Percentiles rank a stretch among this genome's conserved stretches.
phyloP scores from a whole-genome alignment of 2,797 vertebrate species.

The Petrocephalus sullivani region DNA sequence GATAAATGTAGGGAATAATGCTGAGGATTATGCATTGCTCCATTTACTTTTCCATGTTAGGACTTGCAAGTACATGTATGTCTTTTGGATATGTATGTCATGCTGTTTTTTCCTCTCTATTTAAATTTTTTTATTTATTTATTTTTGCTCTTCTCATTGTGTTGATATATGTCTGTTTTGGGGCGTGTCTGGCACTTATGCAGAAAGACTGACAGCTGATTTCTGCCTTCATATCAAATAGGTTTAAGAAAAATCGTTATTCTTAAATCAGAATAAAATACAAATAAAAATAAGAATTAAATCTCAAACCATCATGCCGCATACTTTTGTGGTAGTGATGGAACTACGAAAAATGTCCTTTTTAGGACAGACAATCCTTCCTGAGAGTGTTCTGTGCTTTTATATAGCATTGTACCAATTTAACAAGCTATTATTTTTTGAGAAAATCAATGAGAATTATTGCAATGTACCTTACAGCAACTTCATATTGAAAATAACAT shows the following conservation, averaged over 20 bases:
- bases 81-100: not conserved
- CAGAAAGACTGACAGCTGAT: not conserved
- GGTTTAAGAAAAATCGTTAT: slow-evolving; percentile 1
- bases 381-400: not conserved
- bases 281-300: slow-evolving; percentile 22
- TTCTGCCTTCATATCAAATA: slow-evolving; percentile 12
- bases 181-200: slow-evolving; percentile 11
- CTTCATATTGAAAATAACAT: not conserved
- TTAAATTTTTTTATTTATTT: not conserved
- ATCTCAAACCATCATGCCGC: not conserved
- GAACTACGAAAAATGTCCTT: not conserved
- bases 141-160: not conserved
- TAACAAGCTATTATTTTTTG: not conserved
- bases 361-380: not conserved
- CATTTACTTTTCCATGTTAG: not conserved
- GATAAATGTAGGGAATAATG: not conserved
- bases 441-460: not conserved
- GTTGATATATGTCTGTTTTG: not conserved
- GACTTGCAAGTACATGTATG: slow-evolving; percentile 12
- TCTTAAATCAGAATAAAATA: slow-evolving; percentile 11
- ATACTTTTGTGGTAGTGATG: not conserved
- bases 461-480: not conserved
- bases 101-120: not conserved
- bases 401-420: not conserved
- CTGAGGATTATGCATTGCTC: not conserved